A percentile compares a stretch with the other conserved stretches of the same genome.
Conservation (phyloP, 1,140 invertebrate genomes). For the Magallana gigas region DNA sequence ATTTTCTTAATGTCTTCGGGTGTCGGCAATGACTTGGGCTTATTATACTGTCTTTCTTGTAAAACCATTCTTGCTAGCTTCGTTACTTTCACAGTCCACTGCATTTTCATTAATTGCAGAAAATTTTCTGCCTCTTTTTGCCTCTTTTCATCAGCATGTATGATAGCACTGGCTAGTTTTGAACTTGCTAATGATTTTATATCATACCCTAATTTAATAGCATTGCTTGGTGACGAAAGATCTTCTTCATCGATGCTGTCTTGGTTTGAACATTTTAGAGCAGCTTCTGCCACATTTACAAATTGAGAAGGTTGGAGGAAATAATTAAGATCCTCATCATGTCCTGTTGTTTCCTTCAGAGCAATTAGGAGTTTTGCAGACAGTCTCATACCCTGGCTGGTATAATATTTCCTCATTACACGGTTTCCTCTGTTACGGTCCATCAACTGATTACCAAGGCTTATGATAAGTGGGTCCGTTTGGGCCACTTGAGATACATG, state of each 20-base stretch:
- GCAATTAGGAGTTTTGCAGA: slow-evolving; percentile 38
- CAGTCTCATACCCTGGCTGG: slow-evolving; percentile 45
- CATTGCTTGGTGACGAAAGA: slow-evolving; percentile 57
- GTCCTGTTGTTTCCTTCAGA: not conserved
- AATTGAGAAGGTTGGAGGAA: slow-evolving; percentile 45
- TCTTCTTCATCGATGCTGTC: slow-evolving; percentile 57
- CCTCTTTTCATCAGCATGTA: slow-evolving; percentile 4
- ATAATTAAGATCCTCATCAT: slow-evolving; percentile 23
- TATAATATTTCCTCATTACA: slow-evolving; percentile 52
- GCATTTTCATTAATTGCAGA: slow-evolving; percentile 31
- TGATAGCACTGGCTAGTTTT: slow-evolving; percentile 38
- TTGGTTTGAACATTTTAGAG: slow-evolving; percentile 46
- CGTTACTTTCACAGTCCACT: slow-evolving; percentile 44
- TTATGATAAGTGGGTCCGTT: slow-evolving; percentile 45
- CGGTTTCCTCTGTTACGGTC: slow-evolving; percentile 48
- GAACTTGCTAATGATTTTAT: slow-evolving; percentile 47
- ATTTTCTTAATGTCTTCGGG: slow-evolving; percentile 43
- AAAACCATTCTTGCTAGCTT: slow-evolving; percentile 45
- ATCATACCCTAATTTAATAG: slow-evolving; percentile 58
- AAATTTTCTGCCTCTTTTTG: slow-evolving; percentile 42
- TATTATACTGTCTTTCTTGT: slow-evolving; percentile 17
- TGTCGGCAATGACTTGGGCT: slow-evolving; percentile 3
- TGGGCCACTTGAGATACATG: slow-evolving; percentile 32
- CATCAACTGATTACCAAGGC: slow-evolving; percentile 53
- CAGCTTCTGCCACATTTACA: slow-evolving; percentile 46